Evolutionary conservation across 1,140 invertebrate genomes (phyloP), one percentile per base, ranked within the genome.

Genomic region (Oedothorax gibbosus): DNA sequence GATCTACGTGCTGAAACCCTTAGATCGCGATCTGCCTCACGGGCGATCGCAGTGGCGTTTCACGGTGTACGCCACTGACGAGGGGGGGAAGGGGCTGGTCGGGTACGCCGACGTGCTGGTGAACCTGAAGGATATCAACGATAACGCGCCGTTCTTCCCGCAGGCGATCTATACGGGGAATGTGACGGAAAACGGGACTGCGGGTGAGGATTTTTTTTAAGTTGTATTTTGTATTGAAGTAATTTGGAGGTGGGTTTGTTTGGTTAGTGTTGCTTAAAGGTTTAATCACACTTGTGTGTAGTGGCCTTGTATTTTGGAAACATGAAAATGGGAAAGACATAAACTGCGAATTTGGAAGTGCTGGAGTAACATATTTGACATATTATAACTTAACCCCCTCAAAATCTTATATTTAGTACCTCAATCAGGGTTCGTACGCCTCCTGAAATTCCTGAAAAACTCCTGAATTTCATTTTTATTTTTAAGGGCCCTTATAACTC

Each of bases 41-140:
- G 98, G 98, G 18, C 91, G 97, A 76, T 96, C 98, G 1, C 96
- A 97, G 88, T 99, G 98, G 97, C 94, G 98, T 87, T 99, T 99
- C 90, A 99, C 98, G 7, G 97, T 99, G 6, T 98, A 98, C 89
- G 98, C 97, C 69, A 96, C 98, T 90, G 98, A 99, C 89, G 97
- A 99, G 91, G 96, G 96, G 5, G 96, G 96, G 57, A 96, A 97
- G 91, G 97, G 96, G 57, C 92, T 98, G 0, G 97, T 98, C 7
- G 98, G 98, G 62, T 99, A 99, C 89, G 97, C 97, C n/a, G 97
- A 99, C 90, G 97, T 99, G 6, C 96, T 98, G 92, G 97, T 99
- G 78, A 98, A 97, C 90, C 93, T 99, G 5, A 96, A 97, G 65
- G 98, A 99, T 89, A 98, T 99, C 88, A 99, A 99, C 91, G 98